Percentiles rank a stretch among this genome's conserved stretches.
These are phyloP conservation scores for Petrocephalus sullivani DNA, from an alignment of 2,797 vertebrate species.

Conservation along the genomic window DNA sequence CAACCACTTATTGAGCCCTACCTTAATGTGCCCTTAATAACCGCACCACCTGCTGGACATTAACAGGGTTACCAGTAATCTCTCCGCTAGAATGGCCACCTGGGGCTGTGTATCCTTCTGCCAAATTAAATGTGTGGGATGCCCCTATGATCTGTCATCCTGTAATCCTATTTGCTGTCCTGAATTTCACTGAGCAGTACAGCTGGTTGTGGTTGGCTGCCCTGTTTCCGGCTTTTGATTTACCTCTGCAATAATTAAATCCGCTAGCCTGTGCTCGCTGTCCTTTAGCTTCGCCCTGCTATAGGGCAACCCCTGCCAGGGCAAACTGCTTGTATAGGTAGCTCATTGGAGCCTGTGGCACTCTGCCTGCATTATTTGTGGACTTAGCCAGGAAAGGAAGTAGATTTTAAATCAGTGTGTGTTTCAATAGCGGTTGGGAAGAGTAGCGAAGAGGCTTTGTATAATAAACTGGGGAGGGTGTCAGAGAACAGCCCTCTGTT, in stretches of 20 bases:
- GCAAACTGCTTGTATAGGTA: not conserved
- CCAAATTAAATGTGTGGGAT: not conserved
- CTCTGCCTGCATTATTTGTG: not conserved
- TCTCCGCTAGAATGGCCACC: not conserved
- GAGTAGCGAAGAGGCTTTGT: slow-evolving; percentile 46
- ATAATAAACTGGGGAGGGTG: slow-evolving; percentile 37
- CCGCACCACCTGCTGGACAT: not conserved
- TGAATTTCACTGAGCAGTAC: not conserved
- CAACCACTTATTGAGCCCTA: not conserved
- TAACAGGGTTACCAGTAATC: not conserved
- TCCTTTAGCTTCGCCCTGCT: not conserved
- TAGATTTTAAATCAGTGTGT: not conserved
- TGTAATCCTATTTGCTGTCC: not conserved
- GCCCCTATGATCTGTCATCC: not conserved
- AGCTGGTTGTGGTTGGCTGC: not conserved
- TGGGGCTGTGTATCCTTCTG: not conserved
- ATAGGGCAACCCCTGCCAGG: not conserved
- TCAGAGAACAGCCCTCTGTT: not conserved
- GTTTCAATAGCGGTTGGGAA: not conserved
- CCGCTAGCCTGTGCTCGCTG: not conserved
- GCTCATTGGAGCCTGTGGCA: not conserved
- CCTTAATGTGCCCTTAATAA: not conserved
- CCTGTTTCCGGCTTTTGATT: no score
- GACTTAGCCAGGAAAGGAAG: not conserved
- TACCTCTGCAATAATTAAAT: not conserved